Evolutionary conservation across 2,888 invertebrate genomes (phyloP), one percentile per base, ranked within the genome.

Genomic region (Heliconius ethilla): DNA sequence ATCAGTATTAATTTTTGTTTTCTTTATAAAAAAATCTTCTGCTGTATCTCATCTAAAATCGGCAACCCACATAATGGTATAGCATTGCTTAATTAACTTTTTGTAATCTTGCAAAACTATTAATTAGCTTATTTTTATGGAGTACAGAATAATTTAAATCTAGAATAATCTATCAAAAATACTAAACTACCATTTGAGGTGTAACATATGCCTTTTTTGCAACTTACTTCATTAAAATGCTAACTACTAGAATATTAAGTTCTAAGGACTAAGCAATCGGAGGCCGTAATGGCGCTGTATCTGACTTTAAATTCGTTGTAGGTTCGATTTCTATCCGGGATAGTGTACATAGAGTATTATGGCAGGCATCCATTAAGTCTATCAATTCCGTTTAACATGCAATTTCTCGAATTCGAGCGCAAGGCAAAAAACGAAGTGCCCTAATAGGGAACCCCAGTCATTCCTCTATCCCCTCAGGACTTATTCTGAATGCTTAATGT

Each of bases 121-220:
- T 11, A n/a, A 37, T 33, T 33, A 33, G 0, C 18, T n/a, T 18
- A 33, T 22, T 37, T 66, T 37, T 33, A 67, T 67, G 29, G 37
- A 67, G 13, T 67, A 40, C 0, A n/a, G n/a, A 67, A 67, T 37
- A 67, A 67, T 67, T 67, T 13, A 67, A 2, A 6, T 25, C 37
- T 67, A 37, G 13, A 10, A 13, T 67, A 13, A 22, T 33, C 3
- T 3, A 33, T 33, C 65, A 33, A 29, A 65, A 7, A 3, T 29
- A 33, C 29, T 66, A 10, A 66, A 0, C 37, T 37, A 37, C 40
- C n/a, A 67, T 67, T 67, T 25, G 5, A 67, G 70, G 78, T 74
- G 78, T 70, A 51, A 70, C 66, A 76, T 37, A 80, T 59, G 63
- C 10, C 18, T 22, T 55, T 51, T 70, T 70, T 33, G 29, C 33